Base-by-base conservation (phyloP, 2,113 vertebrate genomes). In the Actinemys pallida region DNA sequence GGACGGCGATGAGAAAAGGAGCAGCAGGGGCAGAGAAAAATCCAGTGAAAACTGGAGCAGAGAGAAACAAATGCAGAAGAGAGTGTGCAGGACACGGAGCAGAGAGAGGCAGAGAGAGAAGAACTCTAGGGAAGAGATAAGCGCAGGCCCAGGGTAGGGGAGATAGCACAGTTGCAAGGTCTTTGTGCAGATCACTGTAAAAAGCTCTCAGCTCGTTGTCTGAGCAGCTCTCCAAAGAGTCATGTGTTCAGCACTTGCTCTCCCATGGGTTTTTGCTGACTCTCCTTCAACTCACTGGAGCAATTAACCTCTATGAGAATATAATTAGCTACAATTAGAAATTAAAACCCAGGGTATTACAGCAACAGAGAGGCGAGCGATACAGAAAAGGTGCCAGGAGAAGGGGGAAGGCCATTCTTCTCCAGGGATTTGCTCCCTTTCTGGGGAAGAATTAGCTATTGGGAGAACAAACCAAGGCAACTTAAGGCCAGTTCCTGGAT, bases 381-480 rank as follows among this genome's bases (percentile, higher is more conserved):
- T 65, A 16, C 45, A 53, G 81, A 22, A 27, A 75, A 81, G 80
- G 49, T 80, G 59, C 17, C 65, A 90, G 72, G 75, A 94, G 53
- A 47, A 78, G 25, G 75, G 94, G 90, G 86, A 91, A 90, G 86
- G 90, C n/a, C 50, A 69, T 17, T 96, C 81, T 52, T 83, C 75
- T 90, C 87, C 42, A 57, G 72, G 92, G 88, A 88, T 93, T 83
- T 69, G 84, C 83, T 96, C 94, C 81, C 90, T 93, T 62, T 56
- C 81, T 76, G 20, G 65, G 79, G 78, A 95, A 91, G 83, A 78
- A 92, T 89, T 88, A 96, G 82, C 94, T 95, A 81, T 86, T 88
- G n/a, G 85, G 83, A 87, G 92, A 6, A 96, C 94, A 92, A 97
- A 96, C 96, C 93, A n/a, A 97, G 87, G 81, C 94, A 95, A 93